Base-by-base conservation (phyloP, 2,113 vertebrate genomes). In the Coptodon bakossiorum region DNA sequence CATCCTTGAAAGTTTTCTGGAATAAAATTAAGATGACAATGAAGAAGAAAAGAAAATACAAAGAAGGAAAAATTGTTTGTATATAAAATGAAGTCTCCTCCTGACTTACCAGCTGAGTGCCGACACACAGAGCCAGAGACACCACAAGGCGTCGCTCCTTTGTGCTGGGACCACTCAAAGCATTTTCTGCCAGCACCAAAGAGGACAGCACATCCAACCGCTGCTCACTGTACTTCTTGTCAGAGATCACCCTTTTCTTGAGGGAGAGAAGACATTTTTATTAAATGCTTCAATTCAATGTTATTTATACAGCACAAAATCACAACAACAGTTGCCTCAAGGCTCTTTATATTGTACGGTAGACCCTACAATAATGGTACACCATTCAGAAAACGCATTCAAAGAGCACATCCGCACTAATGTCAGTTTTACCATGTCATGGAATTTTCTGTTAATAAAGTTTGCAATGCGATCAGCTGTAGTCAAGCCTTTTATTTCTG, bases 181-280 rank as follows among this genome's bases (percentile, higher is more conserved):
- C 97, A 88, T 99, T 99, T 96, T 99, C 98, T 76, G 98, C 97
- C 92, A 99, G 89, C 54, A 99, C 98, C 91, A 99, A 88, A 36
- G 98, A 98, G 14, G 99, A 99, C 12, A 99, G 97, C 29, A 99
- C 99, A 82, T 99, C 99, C 94, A 99, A 96, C 43, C 98, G 97
- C 90, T 99, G 98, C 91, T 99, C 98, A 6, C 99, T 99, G 91
- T 99, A 99, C 94, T 99, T 99, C 94, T 98, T 99, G 91, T 99
- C 99, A n/a, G 99, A 99, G 95, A 99, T 97, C 5, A 99, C 99
- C 85, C 98, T 97, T 98, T 99, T 99, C 99, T 99, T 95, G 7
- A 79, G 86, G 6, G 17, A 29, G 8, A 48, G 50, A 2, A 63
- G 11, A 89, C 11, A 82, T 12, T 63, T 9, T 27, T 6, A 54